Percentiles rank a stretch among this genome's conserved stretches.
Evolutionary conservation across 2,797 vertebrate species (phyloP).

Genomic region (Manis pentadactyla): DNA sequence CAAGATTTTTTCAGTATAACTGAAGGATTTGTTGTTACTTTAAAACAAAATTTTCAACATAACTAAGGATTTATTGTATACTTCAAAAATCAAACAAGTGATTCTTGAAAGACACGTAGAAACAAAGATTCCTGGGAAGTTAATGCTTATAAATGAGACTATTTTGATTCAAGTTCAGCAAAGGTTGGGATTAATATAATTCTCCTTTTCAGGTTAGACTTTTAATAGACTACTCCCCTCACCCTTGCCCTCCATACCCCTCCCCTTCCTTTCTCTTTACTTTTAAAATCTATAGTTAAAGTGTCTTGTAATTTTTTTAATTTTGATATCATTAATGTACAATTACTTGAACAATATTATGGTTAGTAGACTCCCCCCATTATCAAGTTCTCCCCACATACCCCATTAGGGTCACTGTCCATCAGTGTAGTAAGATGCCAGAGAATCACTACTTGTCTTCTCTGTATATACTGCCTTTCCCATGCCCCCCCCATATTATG

Average conservation of each 20-base stretch:
- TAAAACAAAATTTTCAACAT: neutral
- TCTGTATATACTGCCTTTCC: too few species aligned
- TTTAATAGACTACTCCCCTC: neutral
- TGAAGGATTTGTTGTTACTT: neutral
- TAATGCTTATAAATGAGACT: neutral
- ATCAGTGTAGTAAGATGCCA: too few species aligned
- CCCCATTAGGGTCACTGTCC: too few species aligned
- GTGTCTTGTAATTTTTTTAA: constrained; percentile 6
- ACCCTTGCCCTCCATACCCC: neutral
- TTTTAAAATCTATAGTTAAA: neutral
- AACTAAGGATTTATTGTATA: neutral
- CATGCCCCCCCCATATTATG: too few species aligned
- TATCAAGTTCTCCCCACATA: too few species aligned
- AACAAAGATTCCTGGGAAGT: neutral
- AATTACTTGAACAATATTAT: too few species aligned
- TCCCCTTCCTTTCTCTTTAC: neutral
- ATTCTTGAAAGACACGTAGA: neutral
- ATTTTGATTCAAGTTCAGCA: neutral
- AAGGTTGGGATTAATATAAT: neutral
- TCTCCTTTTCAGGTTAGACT: neutral
- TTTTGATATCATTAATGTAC: too few species aligned
- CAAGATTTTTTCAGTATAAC: neutral
- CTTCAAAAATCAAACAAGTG: neutral
- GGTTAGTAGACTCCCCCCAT: too few species aligned
- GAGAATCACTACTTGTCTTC: too few species aligned